A percentile compares a stretch with the other conserved stretches of the same genome.
Conservation (phyloP, 2,888 invertebrate genomes). For the Leucozona laternaria region DNA sequence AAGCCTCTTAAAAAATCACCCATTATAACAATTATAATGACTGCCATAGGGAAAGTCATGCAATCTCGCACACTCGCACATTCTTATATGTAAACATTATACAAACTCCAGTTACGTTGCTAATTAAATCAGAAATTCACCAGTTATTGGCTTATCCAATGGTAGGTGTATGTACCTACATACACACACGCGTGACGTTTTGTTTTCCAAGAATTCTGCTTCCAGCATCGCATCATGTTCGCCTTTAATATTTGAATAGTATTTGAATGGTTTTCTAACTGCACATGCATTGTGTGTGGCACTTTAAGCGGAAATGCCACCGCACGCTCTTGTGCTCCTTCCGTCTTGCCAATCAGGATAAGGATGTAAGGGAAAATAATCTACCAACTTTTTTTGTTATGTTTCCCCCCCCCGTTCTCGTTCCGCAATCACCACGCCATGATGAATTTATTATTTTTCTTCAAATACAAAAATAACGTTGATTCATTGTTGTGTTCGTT, state of each 20-base stretch:
- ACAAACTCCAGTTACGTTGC: conserved; percentile 24
- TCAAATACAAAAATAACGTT: conserved; percentile 10
- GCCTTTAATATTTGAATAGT: conserved; percentile 38
- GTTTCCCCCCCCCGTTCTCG: neutral
- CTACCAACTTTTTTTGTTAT: neutral
- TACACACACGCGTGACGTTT: neutral
- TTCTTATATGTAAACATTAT: neutral
- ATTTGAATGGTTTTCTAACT: neutral
- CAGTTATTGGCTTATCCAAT: conserved; percentile 42
- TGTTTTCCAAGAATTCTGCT: neutral
- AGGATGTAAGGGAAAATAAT: conserved; percentile 12
- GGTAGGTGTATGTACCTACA: neutral
- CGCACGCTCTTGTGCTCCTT: conserved; percentile 1
- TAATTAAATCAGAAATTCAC: conserved; percentile 68
- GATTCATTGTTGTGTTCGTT: conserved; percentile 42
- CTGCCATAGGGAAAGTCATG: conserved; percentile 43
- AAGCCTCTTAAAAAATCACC: no score
- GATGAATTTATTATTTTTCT: conserved; percentile 49
- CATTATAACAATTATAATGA: conserved; percentile 55
- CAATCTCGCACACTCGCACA: conserved; percentile 2
- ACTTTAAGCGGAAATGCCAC: conserved; percentile 26
- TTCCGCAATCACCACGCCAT: neutral
- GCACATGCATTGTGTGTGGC: conserved; percentile 41
- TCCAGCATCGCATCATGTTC: conserved; percentile 13
- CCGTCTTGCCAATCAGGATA: conserved; percentile 13